phyloP scores from a whole-genome alignment of 2,113 vertebrate genomes.

The Clupea harengus region DNA sequence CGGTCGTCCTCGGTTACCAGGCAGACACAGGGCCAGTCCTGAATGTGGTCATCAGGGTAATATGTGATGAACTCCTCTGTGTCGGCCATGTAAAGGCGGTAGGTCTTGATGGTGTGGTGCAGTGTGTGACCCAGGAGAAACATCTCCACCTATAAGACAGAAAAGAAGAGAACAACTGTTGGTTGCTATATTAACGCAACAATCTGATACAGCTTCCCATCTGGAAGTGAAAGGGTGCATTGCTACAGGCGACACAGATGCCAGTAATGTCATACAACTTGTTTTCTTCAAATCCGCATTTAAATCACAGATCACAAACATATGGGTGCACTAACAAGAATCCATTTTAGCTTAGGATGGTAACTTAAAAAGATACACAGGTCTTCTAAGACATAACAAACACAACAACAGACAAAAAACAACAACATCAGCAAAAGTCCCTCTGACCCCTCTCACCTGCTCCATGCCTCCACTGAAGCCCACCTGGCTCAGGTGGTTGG shows the following conservation, averaged over 20 bases:
- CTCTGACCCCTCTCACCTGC: slow-evolving; percentile 73
- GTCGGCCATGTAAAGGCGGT: slow-evolving; percentile 86
- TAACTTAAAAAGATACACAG: neutral
- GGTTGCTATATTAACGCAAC: neutral
- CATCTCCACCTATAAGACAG: slow-evolving; percentile 86
- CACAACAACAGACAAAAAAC: neutral
- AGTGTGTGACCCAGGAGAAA: slow-evolving; percentile 91
- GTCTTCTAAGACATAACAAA: neutral
- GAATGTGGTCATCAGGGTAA: slow-evolving; percentile 83
- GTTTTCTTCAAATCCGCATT: neutral
- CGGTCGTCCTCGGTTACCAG: slow-evolving; percentile 96
- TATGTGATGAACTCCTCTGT: slow-evolving; percentile 91
- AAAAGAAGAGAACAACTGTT: neutral
- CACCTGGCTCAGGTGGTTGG: slow-evolving; percentile 90
- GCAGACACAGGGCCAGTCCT: slow-evolving; percentile 84
- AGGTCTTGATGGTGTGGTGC: slow-evolving; percentile 86
- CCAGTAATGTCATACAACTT: neutral
- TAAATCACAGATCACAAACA: neutral
- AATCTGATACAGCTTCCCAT: neutral
- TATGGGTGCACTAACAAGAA: neutral
- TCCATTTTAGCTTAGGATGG: too few relatives aligned
- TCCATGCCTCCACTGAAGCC: slow-evolving; percentile 91
- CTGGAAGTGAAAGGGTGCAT: neutral
- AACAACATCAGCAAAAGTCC: neutral
- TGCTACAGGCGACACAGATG: neutral